phyloP scores from a whole-genome alignment of 2,888 invertebrate species.

The Lycia hirtaria region DNA sequence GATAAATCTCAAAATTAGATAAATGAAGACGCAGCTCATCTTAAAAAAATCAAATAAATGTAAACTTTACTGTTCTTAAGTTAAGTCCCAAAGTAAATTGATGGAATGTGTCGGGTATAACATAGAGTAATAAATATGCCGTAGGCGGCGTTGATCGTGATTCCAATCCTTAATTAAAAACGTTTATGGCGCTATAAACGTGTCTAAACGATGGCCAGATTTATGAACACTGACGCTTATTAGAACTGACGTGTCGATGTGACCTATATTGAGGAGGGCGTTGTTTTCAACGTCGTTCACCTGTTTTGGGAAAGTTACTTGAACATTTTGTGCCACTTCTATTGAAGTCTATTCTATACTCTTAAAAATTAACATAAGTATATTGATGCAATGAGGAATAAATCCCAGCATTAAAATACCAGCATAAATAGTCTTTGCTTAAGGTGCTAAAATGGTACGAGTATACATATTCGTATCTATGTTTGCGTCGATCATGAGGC shows the following conservation, averaged over 20 bases:
- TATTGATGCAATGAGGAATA: too few species aligned
- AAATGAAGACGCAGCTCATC: not conserved
- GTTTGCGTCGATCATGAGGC: too few species aligned
- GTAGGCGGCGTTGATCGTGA: conserved; percentile 67
- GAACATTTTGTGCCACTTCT: conserved; percentile 10
- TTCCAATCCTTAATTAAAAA: conserved; percentile 81
- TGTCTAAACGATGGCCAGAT: conserved; percentile 66
- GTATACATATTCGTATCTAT: too few species aligned
- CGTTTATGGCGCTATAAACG: conserved; percentile 76
- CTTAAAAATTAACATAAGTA: too few species aligned
- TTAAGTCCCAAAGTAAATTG: conserved; percentile 5
- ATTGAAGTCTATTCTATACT: not conserved
- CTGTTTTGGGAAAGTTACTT: conserved; percentile 21
- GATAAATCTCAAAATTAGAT: conserved; percentile 2
- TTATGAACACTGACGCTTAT: conserved; percentile 44
- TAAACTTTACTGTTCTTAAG: not conserved
- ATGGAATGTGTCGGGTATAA: conserved; percentile 13
- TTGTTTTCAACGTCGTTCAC: conserved; percentile 33
- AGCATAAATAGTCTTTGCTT: too few species aligned
- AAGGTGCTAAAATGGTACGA: too few species aligned
- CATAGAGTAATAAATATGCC: conserved; percentile 49
- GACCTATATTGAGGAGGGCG: conserved; percentile 32
- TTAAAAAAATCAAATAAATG: conserved; percentile 10
- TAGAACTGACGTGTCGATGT: conserved; percentile 47
- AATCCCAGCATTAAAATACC: too few species aligned